Evolutionary conservation across 2,113 vertebrate species (phyloP).

Genomic region (Hystrix brachyura): DNA sequence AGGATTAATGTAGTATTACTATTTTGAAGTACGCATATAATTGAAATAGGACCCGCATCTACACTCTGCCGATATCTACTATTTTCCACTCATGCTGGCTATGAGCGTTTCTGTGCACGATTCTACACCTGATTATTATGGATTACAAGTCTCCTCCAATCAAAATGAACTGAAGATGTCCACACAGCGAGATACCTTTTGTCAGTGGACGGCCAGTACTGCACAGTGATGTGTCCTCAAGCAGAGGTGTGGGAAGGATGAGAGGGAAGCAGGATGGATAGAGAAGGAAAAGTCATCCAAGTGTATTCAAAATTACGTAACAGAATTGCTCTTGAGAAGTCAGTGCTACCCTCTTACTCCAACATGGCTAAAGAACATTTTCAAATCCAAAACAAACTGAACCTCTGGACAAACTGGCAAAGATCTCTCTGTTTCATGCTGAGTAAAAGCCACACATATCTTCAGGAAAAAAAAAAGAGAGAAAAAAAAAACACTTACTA

Average conservation of each 20-base stretch:
- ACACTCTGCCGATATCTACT: not conserved
- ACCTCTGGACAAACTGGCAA: not conserved
- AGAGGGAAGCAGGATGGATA: accelerated
- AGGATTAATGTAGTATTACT: not conserved
- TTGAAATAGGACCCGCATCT: not conserved
- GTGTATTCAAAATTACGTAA: not conserved
- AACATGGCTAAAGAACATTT: not conserved
- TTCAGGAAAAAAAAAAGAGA: not conserved
- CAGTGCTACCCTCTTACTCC: not conserved
- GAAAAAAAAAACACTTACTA: not conserved
- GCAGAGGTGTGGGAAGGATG: not conserved
- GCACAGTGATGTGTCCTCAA: not conserved
- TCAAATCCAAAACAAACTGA: not conserved
- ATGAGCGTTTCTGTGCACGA: no score
- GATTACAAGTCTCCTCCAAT: not conserved
- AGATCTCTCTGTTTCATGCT: not conserved
- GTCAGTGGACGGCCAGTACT: not conserved
- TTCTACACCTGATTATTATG: not conserved
- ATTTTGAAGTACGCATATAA: not conserved
- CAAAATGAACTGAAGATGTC: not conserved
- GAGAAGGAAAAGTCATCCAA: not conserved
- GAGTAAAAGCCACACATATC: not conserved
- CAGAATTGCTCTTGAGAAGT: not conserved
- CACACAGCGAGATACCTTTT: not conserved
- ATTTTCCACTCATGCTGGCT: not conserved